Evolutionary conservation across 2,113 vertebrate species (phyloP), one percentile per base, ranked within the genome.

Genomic region (Oncorhynchus tshawytscha): DNA sequence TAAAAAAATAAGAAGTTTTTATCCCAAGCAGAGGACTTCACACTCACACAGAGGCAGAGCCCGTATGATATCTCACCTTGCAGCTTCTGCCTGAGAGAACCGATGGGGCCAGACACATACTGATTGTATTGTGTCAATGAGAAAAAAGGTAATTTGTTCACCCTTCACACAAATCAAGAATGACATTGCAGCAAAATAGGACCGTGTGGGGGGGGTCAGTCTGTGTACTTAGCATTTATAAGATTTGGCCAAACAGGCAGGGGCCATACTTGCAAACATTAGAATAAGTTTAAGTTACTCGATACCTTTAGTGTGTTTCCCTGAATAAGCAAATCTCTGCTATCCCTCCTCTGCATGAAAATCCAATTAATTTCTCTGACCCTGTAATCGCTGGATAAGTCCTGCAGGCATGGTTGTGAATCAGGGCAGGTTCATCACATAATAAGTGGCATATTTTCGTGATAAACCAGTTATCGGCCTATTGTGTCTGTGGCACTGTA

Each of bases 381-480:
- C 22, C 45, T 66, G 64, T 66, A 67, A 66, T 66, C 72, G 13
- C 22, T 27, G 60, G 60, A 66, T 65, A 49, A 45, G 64, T 51
- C 45, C 60, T 74, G 39, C 57, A 51, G 72, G 60, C 57, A 62
- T 60, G 71, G 16, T 64, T 34, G 25, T 39, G 71, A 62, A 34
- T 73, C 3, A 59, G 57, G 25, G 4, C 13, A 39, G 18, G 59
- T 66, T 48, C 34, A 49, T 27, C 72, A 49, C 34, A 65, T 66
- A 65, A 66, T 74, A 65, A 74, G 72, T 48, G 59, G 11, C 72
- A 66, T 74, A 74, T 74, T 49, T 74, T 15, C 13, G 20, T 66
- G 62, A 67, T 74, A 74, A 51, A 67, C 62, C 45, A 7, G 72
- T 74, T 74, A 74, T 74, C 72, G 11, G 6, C 48, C 39, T 45